Percentiles rank a stretch among this genome's conserved stretches.
These are phyloP conservation scores for Rhinopomastus cyanomelas DNA, from an alignment of 2,113 vertebrate genomes.

Conservation along the genomic window DNA sequence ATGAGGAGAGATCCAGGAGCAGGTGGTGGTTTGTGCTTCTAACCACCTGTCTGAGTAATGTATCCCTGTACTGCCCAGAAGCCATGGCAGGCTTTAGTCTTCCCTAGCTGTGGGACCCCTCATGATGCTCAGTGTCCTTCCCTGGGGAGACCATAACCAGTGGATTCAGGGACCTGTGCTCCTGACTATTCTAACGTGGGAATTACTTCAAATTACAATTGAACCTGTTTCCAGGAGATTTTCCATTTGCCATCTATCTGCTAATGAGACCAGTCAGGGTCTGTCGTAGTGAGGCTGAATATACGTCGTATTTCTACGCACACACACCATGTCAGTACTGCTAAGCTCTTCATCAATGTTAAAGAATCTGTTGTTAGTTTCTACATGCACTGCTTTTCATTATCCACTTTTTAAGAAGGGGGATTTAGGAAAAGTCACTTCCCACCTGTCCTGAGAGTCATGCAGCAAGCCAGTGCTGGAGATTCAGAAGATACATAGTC, in stretches of 20 bases:
- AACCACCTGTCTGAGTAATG: background rate
- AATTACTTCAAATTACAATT: background rate
- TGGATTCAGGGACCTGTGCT: background rate
- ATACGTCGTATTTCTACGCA: background rate
- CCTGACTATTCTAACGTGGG: background rate
- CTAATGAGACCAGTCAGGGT: background rate
- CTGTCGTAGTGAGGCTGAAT: background rate
- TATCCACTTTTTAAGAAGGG: background rate
- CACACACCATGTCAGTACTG: background rate
- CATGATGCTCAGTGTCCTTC: background rate
- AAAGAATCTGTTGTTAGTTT: conserved; percentile 11
- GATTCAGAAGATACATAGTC: background rate
- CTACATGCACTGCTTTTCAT: background rate
- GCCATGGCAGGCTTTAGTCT: background rate
- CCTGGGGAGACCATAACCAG: rapidly evolving
- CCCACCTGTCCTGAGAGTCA: background rate
- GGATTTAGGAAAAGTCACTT: background rate
- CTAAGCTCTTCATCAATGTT: conserved; percentile 25
- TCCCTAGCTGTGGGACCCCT: background rate
- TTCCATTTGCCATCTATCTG: background rate
- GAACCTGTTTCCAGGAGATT: background rate
- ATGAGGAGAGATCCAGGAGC: conserved; percentile 25
- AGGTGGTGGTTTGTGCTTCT: conserved; percentile 30
- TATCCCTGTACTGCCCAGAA: background rate
- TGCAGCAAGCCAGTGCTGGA: background rate